Evolutionary conservation across 2,113 vertebrate species (phyloP), one percentile per base, ranked within the genome.

Genomic region (Podilymbus podiceps): DNA sequence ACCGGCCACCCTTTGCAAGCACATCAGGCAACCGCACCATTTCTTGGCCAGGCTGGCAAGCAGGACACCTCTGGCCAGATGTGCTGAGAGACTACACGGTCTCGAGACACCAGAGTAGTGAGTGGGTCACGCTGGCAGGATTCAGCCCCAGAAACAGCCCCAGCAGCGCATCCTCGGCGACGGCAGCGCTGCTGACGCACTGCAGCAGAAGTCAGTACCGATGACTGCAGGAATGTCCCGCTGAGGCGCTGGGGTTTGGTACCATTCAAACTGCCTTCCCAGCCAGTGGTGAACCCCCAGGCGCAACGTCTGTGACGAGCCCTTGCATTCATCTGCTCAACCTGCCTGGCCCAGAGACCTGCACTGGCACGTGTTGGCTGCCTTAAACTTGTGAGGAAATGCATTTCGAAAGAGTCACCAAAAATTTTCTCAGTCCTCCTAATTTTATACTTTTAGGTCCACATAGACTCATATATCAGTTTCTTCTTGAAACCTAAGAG

Each of bases 251-350:
- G 8, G 25, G 14, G 13, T 52, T 68, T 38, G 21, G 40, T 59
- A 40, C 63, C 24, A 22, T 4, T 10, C 10, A 59, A 85, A 31
- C 15, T 60, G 17, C 7, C n/a, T 15, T 47, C 30, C 64, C 38
- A 35, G 52, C 4, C 1, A 0, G 6, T 7, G 31, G 42, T 6
- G 5, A 81, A 33, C 4, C n/a, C 50, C 40, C 17, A 33, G 17
- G 3, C 6, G 8, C 33, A 58, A 10, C 11, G 21, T 6, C 27
- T 46, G 18, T 1, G 2, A 78, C 0, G 0, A 52, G 8, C 2
- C 5, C 0, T 15, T 63, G 67, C 28, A 11, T 47, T 27, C 6
- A 0, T 47, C 8, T 35, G 23, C 31, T 85, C 23, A 56, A 10
- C 17, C 47, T 68, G 44, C 31, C 62, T n/a, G 33, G 35, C 11